Base-by-base conservation (phyloP, 2,113 vertebrate genomes). In the Pterocles orientalis region DNA sequence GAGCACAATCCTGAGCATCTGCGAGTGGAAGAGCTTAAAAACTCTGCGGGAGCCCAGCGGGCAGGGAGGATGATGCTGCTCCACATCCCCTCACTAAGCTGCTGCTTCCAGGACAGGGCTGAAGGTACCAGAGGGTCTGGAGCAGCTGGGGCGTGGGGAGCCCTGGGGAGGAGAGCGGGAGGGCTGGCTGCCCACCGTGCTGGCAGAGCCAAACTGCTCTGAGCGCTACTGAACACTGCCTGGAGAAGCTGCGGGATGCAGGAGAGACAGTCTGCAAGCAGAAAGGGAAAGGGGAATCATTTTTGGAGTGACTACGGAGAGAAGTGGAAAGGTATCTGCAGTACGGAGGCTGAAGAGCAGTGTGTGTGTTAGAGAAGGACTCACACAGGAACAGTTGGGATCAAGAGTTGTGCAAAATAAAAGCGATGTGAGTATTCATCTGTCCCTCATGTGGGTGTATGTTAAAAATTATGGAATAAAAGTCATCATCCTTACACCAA, bases 31-130 rank as follows among this genome's bases (percentile, higher is more conserved):
- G 24, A 47, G 84, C 54, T 43, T 43, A 48, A 47, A 21, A 60
- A 8, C 50, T 25, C 39, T 7, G 0, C 3, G 36, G 64, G 34
- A 87, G 39, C 39, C 34, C 21, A 2, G 25, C 6, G 0, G 93
- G 50, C 68, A 75, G 43, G 25, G 25, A 69, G 48, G 64, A 14
- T 2, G 18, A 8, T 24, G 19, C 48, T 56, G 78, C 33, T 79
- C 54, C 68, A 26, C 4, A 48, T 39, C 62, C 50, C 64, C 58
- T 61, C 0, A 0, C 39, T 47, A 29, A 34, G 24, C 15, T 80
- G 68, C 77, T 81, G 81, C 77, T 48, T 15, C 53, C 68, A 92
- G 72, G 47, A 41, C 5, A 2, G 14, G 1, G 3, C 76, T 76
- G 66, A 26, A 86, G 62, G 58, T 14, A 86, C 77, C n/a, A n/a